Base-by-base conservation (phyloP, 2,888 invertebrate species). In the Standfussiana lucernea region DNA sequence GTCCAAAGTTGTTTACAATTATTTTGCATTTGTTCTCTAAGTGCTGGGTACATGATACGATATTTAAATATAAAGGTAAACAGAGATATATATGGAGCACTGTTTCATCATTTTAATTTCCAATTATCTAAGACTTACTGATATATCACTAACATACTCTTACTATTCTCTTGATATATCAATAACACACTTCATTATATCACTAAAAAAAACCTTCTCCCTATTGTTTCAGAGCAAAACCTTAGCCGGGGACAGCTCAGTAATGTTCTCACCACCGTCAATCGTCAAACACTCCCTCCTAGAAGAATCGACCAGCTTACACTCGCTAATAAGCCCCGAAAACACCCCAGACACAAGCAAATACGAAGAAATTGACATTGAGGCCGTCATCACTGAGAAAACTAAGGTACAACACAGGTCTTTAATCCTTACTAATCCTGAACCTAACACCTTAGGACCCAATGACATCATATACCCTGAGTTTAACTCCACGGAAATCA, bases 231-330 rank as follows among this genome's bases (percentile, higher is more conserved):
- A 98, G 98, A 99, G 99, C 94, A 99, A 99, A 97, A 98, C 98
- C 72, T 95, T 99, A 90, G 97, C 97, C 28, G 98, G 98, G 8
- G 98, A 98, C 91, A 97, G 97, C 53, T 98, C 98, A 70, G 97
- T 98, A 15, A 95, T 98, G 89, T 99, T 99, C 93, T 99, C 99
- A 0, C 99, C 99, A 0, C 98, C 99, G 1, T 98, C 98, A 35
- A 98, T 99, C 85, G 97, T 99, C 90, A 98, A 98, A 92, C 98
- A 99, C 91, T 98, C 98, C 10, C 97, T 98, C 67, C 97, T 98
- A 79, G 97, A 97, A 91, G 97, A 97, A 83, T 97, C 97, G 2
- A 97, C 97, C 70, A 97, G 98, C 85, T 95, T 97, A 88, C 97
- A 98, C 90, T 96, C 96, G 79, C 89, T 96, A 0, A 92, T 96